Base-by-base conservation (phyloP, 2,888 invertebrate genomes). In the Polietes domitor region DNA sequence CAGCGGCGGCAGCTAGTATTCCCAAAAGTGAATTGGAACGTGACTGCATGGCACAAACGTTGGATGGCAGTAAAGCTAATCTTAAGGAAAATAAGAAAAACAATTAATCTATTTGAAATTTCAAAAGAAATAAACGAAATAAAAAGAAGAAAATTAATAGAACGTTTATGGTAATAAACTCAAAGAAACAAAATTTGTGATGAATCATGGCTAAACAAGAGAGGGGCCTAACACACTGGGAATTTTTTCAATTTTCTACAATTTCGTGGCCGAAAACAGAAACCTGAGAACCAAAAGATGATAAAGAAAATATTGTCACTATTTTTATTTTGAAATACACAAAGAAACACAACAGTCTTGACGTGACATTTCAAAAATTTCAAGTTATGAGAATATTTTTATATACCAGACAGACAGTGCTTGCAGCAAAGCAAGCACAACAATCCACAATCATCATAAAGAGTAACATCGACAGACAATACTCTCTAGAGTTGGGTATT, bases 11-110 rank as follows among this genome's bases (percentile, higher is more conserved):
- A 53, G 26, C 9, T 71, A 74, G 63, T 78, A 82, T 82, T 83
- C 84, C 89, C 89, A 88, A 85, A 86, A 80, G 76, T 70, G 82
- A 84, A 82, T 80, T 86, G 81, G 87, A 86, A 87, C 87, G 87
- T 87, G 87, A 87, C 87, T 85, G 82, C 85, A 85, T 86, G 85
- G 58, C 82, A 82, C 63, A 80, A 85, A 82, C 82, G 82, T 80
- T 81, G 86, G 84, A 86, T 86, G 86, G 85, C 83, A 85, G 77
- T 80, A 85, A 81, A 73, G 77, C 76, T 77, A 76, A 79, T 76
- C 70, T 77, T 73, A 84, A 82, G 74, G 63, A 79, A 79, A 53
- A 72, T 17, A 41, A n/a, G 41, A 37, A 47, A 68, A 77, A 61
- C 58, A 73, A 73, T 73, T 73, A 61, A 81, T 21, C 53, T 76